Percentiles rank a stretch among this genome's conserved stretches.
phyloP scores from a whole-genome alignment of 2,113 vertebrate genomes.

The Hemichromis elongatus region DNA sequence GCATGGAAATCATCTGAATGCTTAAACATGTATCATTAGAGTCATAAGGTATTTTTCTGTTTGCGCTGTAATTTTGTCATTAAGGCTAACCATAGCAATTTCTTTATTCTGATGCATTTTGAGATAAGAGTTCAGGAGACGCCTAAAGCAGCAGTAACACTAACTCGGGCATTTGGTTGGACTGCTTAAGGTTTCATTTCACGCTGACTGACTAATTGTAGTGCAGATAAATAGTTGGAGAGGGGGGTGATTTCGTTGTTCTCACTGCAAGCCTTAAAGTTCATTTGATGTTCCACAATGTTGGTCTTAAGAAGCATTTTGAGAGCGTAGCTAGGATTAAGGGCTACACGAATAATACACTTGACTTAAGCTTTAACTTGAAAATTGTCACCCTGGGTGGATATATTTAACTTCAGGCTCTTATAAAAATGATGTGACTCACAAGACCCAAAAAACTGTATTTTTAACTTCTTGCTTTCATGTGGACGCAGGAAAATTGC shows the following conservation, averaged over 20 bases:
- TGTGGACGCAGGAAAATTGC: slow-evolving; percentile 3
- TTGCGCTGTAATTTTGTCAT: slow-evolving; percentile 26
- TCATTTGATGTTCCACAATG: not conserved
- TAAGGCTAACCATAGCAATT: slow-evolving; percentile 1
- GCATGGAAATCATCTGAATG: slow-evolving; percentile 36
- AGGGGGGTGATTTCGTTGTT: not conserved
- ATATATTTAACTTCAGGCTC: not conserved
- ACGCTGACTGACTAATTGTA: slow-evolving; percentile 14
- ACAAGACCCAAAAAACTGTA: not conserved
- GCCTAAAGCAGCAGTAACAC: slow-evolving; percentile 7
- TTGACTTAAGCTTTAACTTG: not conserved
- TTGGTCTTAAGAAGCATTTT: not conserved
- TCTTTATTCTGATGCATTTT: slow-evolving; percentile 22
- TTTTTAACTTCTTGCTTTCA: not conserved
- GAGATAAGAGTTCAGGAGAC: not conserved
- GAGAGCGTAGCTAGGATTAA: not conserved
- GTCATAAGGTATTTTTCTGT: slow-evolving; percentile 27
- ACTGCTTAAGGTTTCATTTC: not conserved
- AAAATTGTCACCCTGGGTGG: not conserved
- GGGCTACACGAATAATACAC: not conserved
- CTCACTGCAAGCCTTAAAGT: not conserved
- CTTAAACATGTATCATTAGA: slow-evolving; percentile 40
- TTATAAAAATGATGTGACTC: not conserved
- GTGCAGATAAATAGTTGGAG: not conserved
- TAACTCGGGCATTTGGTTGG: not conserved